phyloP scores from a whole-genome alignment of 2,888 invertebrate genomes.

The Xanthorhoe spadicearia region DNA sequence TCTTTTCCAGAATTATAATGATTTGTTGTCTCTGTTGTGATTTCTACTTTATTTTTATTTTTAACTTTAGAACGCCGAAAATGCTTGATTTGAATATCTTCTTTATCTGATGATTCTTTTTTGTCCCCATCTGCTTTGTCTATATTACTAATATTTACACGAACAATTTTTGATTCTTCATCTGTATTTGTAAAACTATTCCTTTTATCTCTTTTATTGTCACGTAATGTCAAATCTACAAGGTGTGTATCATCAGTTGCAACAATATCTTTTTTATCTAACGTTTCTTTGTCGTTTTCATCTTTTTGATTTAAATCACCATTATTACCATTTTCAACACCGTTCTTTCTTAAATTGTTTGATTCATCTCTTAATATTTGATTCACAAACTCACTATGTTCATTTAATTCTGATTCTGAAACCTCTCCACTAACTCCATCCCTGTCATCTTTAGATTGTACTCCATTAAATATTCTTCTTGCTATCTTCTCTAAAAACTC shows the following conservation, averaged over 20 bases:
- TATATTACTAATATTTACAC: slow-evolving; percentile 10
- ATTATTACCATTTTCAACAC: slow-evolving; percentile 28
- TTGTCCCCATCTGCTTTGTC: slow-evolving; percentile 14
- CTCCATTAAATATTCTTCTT: slow-evolving; percentile 63
- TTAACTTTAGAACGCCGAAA: not conserved
- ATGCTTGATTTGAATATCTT: slow-evolving; percentile 44
- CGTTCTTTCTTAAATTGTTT: slow-evolving; percentile 46
- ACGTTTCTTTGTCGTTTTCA: slow-evolving; percentile 11
- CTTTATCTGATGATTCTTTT: slow-evolving; percentile 21
- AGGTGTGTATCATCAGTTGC: not conserved
- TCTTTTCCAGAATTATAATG: not conserved
- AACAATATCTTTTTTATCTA: slow-evolving; percentile 1
- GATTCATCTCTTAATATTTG: slow-evolving; percentile 64
- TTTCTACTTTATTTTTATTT: slow-evolving; percentile 20
- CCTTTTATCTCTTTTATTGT: slow-evolving; percentile 23
- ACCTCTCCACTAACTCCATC: slow-evolving; percentile 52
- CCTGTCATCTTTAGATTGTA: slow-evolving; percentile 48
- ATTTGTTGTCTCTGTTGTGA: slow-evolving; percentile 9
- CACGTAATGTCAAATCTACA: slow-evolving; percentile 23
- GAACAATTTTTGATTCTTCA: slow-evolving; percentile 24
- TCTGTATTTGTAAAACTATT: slow-evolving; percentile 5
- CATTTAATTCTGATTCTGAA: slow-evolving; percentile 56
- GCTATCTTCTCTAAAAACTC: slow-evolving; percentile 67
- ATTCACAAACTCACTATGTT: slow-evolving; percentile 60
- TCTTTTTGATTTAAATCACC: not conserved